These are phyloP conservation scores for Drosophila niveifrons DNA, from an alignment of 2,888 invertebrate genomes.

Conservation along the genomic window DNA sequence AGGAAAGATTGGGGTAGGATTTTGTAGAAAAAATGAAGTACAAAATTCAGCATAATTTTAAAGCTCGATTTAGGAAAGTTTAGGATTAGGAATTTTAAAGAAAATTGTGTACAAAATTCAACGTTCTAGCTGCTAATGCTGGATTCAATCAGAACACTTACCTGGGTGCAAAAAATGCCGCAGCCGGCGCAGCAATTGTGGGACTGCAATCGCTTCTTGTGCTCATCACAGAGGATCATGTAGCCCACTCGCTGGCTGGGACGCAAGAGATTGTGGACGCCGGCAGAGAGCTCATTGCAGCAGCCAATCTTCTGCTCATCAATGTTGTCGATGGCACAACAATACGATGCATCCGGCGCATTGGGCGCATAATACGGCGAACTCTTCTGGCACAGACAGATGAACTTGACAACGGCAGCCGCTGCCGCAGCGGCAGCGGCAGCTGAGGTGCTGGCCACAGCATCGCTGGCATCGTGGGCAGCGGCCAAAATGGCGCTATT, in stretches of 20 bases:
- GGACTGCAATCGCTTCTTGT: conserved; percentile 90
- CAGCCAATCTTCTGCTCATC: conserved; percentile 92
- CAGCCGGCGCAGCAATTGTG: conserved; percentile 97
- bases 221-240: conserved; percentile 92
- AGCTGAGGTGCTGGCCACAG: conserved; percentile 51
- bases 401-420: conserved; percentile 42
- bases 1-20: too few species aligned
- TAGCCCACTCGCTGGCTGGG: conserved; percentile 92
- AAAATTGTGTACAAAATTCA: too few species aligned
- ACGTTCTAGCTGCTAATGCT: too few species aligned
- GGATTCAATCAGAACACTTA: conserved; percentile 78
- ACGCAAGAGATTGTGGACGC: conserved; percentile 88
- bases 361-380: conserved; percentile 87
- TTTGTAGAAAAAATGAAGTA: too few species aligned
- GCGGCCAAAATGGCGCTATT: conserved; percentile 59
- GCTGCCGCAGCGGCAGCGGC: conserved; percentile 24
- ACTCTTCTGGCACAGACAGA: conserved; percentile 86
- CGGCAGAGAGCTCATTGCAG: conserved; percentile 88
- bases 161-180: conserved; percentile 95
- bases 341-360: conserved; percentile 86
- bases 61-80: too few species aligned
- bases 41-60: too few species aligned
- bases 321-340: conserved; percentile 91
- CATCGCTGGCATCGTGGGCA: conserved; percentile 20
- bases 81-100: too few species aligned